A percentile compares a stretch with the other conserved stretches of the same genome.
Conservation (phyloP, 2,797 vertebrate genomes). For the Poeciliopsis gracilis region DNA sequence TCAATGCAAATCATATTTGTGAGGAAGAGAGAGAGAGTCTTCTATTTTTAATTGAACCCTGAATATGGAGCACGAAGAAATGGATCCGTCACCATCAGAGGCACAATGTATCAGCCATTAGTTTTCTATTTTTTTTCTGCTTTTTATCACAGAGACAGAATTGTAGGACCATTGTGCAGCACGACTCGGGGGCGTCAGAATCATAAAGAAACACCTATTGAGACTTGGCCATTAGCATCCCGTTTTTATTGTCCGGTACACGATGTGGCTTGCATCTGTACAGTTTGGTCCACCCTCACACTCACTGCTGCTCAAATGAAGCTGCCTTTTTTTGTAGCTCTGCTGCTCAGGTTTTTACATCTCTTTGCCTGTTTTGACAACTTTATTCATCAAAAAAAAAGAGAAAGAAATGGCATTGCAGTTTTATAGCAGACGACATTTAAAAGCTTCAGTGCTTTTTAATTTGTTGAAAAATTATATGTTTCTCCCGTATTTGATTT, state of each 20-base stretch:
- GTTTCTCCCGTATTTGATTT: background rate
- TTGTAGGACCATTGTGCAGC: background rate
- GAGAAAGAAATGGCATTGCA: background rate
- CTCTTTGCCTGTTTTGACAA: background rate
- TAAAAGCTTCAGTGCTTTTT: background rate
- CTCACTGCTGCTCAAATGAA: slow-evolving; percentile 10
- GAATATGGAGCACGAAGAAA: background rate
- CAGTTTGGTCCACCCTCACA: background rate
- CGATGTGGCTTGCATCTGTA: background rate
- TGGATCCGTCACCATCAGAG: slow-evolving; percentile 2
- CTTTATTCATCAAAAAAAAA: background rate
- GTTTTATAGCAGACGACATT: background rate
- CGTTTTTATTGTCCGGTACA: background rate
- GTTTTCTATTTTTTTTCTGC: background rate
- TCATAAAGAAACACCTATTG: background rate
- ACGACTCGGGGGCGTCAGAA: background rate
- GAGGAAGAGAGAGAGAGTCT: background rate
- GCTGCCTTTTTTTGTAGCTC: no score
- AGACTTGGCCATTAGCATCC: background rate
- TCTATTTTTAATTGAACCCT: background rate
- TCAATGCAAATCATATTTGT: background rate
- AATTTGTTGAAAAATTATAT: background rate
- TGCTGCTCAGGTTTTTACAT: background rate
- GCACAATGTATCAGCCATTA: background rate
- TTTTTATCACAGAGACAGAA: background rate